Conservation (phyloP, 2,888 invertebrate species). For the Nomada fucata region DNA sequence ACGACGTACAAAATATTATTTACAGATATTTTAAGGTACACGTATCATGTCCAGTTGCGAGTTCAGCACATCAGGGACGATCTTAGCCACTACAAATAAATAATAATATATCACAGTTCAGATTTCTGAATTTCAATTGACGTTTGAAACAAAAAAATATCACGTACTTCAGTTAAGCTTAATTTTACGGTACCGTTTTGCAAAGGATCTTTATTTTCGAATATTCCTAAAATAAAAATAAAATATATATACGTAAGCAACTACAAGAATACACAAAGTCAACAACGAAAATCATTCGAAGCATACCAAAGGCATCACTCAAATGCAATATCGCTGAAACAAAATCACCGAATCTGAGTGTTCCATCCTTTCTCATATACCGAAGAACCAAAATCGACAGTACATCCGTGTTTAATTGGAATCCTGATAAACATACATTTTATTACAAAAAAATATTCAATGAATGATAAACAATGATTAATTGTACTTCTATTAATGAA, state of each 20-base stretch:
- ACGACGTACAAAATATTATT: constrained; percentile 77
- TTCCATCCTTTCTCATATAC: constrained; percentile 97
- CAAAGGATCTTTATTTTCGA: constrained; percentile 91
- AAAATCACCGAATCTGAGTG: constrained; percentile 95
- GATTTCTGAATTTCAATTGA: background rate
- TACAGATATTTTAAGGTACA: constrained; percentile 77
- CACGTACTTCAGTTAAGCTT: constrained; percentile 90
- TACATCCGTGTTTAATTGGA: constrained; percentile 93
- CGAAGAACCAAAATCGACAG: constrained; percentile 92
- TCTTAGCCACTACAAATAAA: constrained; percentile 90
- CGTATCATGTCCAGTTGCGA: constrained; percentile 52
- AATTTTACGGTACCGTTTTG: constrained; percentile 93
- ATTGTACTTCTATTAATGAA: background rate
- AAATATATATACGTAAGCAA: background rate
- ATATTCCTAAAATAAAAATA: constrained; percentile 86
- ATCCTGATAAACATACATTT: constrained; percentile 85
- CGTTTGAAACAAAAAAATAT: background rate
- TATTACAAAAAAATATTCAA: background rate
- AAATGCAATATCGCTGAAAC: constrained; percentile 95
- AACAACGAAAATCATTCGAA: background rate
- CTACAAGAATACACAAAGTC: background rate
- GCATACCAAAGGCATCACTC: constrained; percentile 93
- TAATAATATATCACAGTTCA: constrained; percentile 47
- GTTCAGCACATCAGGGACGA: constrained; percentile 89
- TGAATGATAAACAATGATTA: background rate